A percentile compares a stretch with the other conserved stretches of the same genome.
Evolutionary conservation across 2,797 vertebrate species (phyloP).

Genomic region (Lateolabrax maculatus): DNA sequence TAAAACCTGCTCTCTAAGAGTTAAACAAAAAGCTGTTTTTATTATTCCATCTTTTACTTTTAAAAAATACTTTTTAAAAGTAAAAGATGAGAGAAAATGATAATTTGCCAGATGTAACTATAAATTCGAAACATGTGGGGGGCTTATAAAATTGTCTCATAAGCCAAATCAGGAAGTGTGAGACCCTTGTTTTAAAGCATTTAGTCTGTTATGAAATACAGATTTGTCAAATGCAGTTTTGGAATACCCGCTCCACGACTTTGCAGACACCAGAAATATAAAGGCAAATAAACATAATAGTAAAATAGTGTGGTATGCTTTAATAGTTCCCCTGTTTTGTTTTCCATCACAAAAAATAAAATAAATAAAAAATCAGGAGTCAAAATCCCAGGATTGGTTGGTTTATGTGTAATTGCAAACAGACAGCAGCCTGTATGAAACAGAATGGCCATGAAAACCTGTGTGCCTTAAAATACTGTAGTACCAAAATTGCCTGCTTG

Average conservation of each 20-base stretch:
- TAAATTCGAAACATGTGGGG: too few species aligned
- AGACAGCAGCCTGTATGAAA: conserved; percentile 3
- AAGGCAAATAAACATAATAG: background rate
- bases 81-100: too few species aligned
- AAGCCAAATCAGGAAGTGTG: too few species aligned
- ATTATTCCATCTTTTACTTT: too few species aligned
- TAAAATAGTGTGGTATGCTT: background rate
- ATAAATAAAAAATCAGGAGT: background rate
- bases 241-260: background rate
- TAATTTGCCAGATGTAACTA: too few species aligned
- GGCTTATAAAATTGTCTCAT: too few species aligned
- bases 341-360: conserved; percentile 9
- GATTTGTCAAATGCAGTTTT: background rate
- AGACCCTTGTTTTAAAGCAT: background rate
- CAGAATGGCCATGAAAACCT: background rate
- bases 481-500: background rate
- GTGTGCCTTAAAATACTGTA: background rate
- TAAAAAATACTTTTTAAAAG: too few species aligned
- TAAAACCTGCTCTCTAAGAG: too few species aligned
- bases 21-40: too few species aligned
- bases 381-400: background rate
- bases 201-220: background rate
- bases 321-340: background rate
- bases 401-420: conserved; percentile 27
- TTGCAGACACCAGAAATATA: background rate